Base-by-base conservation (phyloP, 1,140 invertebrate genomes). In the Latrodectus geometricus region DNA sequence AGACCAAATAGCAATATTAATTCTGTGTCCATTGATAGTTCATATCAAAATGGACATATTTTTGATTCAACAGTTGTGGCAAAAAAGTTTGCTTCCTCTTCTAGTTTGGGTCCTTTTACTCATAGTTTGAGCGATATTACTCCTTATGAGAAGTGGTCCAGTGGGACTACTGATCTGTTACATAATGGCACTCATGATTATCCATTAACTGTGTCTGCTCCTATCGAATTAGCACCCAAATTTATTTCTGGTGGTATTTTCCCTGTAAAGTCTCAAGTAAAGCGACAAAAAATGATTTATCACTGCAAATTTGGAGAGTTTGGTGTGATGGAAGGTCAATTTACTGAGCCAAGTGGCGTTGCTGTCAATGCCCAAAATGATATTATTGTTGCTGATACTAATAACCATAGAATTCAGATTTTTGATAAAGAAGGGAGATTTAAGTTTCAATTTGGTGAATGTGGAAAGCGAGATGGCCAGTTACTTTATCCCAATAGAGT, bases 251-350 rank as follows among this genome's bases (percentile, higher is more conserved):
- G 95, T n/a, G 49, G 94, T 95, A 98, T 91, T 93, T 56, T 95
- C 97, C 97, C 97, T 83, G 96, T 97, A 4, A 98, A 98, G 90
- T 98, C 97, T 66, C 97, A 98, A 91, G 98, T 99, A 86, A 98
- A 98, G 90, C 94, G 98, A 17, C 97, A 99, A 91, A 99, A 99
- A 92, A 99, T 99, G 98, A 99, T 99, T 89, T 99, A 99, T 90
- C 98, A 99, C 90, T 99, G 98, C 93, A 99, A 99, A 92, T 99
- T 99, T 92, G 99, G 99, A 7, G 99, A 99, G 90, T 99, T 99
- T 90, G 99, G 99, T 0, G 97, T 99, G 0, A 96, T 98, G 94
- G 97, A 99, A 91, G 98, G 98, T 0, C 99, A 99, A 90, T 99
- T 99, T 89, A 99, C 99, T 0, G 99, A 99, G 91, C 99, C 99